Evolutionary conservation across 1,140 invertebrate genomes (phyloP).

Genomic region (Dryas iulia): DNA sequence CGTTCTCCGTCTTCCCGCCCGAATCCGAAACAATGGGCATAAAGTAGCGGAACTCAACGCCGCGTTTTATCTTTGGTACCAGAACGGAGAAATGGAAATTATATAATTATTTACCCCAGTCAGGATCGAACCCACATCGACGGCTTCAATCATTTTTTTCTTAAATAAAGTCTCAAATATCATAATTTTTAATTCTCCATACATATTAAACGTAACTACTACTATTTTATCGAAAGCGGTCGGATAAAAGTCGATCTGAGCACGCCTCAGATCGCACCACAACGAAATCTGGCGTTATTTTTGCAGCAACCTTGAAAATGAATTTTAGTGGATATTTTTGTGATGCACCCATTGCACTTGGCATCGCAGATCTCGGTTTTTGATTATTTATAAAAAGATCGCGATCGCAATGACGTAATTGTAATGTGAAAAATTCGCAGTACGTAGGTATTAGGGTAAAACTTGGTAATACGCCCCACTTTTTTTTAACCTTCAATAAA

Average conservation of each 20-base stretch:
- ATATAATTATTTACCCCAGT: neutral
- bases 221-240: slow-evolving; percentile 10
- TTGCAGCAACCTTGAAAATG: slow-evolving; percentile 53
- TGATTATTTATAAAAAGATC: slow-evolving; percentile 47
- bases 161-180: no score
- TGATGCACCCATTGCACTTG: slow-evolving; percentile 62
- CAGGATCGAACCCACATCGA: neutral
- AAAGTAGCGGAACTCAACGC: no score
- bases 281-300: slow-evolving; percentile 51
- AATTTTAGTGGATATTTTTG: slow-evolving; percentile 73
- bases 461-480: no score
- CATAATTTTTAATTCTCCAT: neutral
- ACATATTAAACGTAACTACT: neutral
- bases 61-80: no score
- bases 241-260: slow-evolving; percentile 13
- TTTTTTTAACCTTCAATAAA: no score
- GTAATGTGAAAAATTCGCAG: neutral
- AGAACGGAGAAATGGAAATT: neutral
- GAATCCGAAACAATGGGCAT: no score
- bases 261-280: slow-evolving; percentile 19
- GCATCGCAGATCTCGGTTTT: slow-evolving; percentile 34
- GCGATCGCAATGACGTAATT: slow-evolving; percentile 6
- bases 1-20: no score
- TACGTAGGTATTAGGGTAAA: no score
- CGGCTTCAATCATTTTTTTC: no score